Evolutionary conservation across 92 coral and sea anemone species (phyloP), one percentile per base, ranked within the genome.

Genomic region (Diadumene lineata): DNA sequence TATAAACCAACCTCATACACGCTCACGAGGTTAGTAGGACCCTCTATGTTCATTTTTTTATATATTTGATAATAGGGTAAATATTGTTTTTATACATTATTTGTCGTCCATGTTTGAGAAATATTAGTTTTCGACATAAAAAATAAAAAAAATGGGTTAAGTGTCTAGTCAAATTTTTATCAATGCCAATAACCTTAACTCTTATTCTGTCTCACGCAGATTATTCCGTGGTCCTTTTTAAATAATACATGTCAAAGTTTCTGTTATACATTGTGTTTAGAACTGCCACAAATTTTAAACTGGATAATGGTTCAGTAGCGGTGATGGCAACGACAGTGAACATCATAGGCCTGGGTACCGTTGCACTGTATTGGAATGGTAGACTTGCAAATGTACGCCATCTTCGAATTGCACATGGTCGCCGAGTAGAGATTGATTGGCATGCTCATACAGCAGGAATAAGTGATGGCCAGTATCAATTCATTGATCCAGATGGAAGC

Each of bases 301-400:
- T 86, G 43, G 90, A 86, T 27, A 69, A 64, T 56, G 73, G 73
- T 13, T 82, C 83, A 19, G 68, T 78, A 31, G 90, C 80, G n/a
- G 63, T 86, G 21, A 86, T 86, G 90, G 84, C 90, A 16, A 86
- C 86, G 0, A 79, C 81, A 16, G 86, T 86, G 63, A 84, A 86
- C 43, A 81, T 86, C 50, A 67, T 86, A 6, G 90, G 90, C 44
- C 76, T 58, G 18, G 90, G 86, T 44, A 32, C 31, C n/a, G 78
- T 82, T 24, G 86, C 86, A 16, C 80, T 86, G 65, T 77, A 51
- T 43, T 86, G 90, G 90, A 82, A 73, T n/a, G 90, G 85, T 15
- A 73, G 86, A 44, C 70, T 86, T 13, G 66, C 81, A 26, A 86
- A 81, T 50, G 90, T 86, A 43, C 77, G 76, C 34, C 86, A 86